These are phyloP conservation scores for Apogon talboti DNA, from an alignment of 2,797 vertebrate genomes.

Conservation along the genomic window DNA sequence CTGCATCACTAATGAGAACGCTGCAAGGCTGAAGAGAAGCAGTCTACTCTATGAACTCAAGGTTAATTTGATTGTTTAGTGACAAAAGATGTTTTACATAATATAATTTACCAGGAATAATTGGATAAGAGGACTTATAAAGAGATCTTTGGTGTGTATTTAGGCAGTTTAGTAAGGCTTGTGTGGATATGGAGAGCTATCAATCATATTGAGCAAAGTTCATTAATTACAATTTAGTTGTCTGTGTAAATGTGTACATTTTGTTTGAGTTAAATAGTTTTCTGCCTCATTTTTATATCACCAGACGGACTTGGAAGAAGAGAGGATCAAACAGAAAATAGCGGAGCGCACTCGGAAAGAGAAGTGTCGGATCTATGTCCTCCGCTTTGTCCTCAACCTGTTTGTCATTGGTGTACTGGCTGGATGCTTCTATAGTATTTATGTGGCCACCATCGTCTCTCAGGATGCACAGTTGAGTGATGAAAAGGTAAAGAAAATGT, in stretches of 20 bases:
- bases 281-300: neutral
- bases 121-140: neutral
- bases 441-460: conserved; percentile 89
- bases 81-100: neutral
- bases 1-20: conserved; percentile 90
- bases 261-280: neutral
- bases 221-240: neutral
- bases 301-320: conserved; percentile 94
- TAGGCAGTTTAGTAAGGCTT: neutral
- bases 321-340: conserved; percentile 90
- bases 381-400: conserved; percentile 90
- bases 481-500: conserved; percentile 51
- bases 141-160: neutral
- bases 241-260: neutral
- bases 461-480: conserved; percentile 78
- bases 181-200: no score
- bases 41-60: conserved; percentile 92
- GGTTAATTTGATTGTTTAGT: conserved; percentile 74
- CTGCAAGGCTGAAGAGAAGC: conserved; percentile 86
- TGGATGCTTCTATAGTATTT: conserved; percentile 93
- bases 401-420: conserved; percentile 87
- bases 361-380: conserved; percentile 86
- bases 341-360: conserved; percentile 87
- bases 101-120: neutral
- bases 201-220: neutral